phyloP scores from a whole-genome alignment of 2,113 vertebrate species.

The Elephas maximus region DNA sequence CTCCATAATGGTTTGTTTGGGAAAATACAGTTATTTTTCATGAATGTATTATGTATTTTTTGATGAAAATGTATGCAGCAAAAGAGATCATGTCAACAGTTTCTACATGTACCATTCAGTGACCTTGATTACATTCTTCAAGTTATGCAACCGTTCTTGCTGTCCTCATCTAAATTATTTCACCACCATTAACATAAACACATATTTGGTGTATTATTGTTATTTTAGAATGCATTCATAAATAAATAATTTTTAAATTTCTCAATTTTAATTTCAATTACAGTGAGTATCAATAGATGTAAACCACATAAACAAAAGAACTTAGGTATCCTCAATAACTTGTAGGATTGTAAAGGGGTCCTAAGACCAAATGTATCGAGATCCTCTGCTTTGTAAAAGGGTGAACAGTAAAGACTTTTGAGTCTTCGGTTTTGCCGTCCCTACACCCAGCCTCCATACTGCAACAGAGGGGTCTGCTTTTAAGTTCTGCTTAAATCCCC shows the following conservation, averaged over 20 bases:
- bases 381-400: not conserved
- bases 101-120: no score
- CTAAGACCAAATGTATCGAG: not conserved
- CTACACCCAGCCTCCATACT: not conserved
- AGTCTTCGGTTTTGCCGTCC: not conserved
- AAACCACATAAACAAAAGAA: not conserved
- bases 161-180: no score
- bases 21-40: not conserved
- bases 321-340: not conserved
- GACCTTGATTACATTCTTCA: not conserved
- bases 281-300: not conserved
- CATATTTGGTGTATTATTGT: not conserved
- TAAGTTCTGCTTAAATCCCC: not conserved
- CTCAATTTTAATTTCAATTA: conserved; percentile 11
- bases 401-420: not conserved
- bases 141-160: not conserved
- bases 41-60: not conserved
- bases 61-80: not conserved
- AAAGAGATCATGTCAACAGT: no score
- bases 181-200: no score
- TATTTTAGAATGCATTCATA: not conserved
- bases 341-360: not conserved
- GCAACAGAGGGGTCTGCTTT: not conserved
- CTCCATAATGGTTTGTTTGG: not conserved
- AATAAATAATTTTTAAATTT: not conserved